Evolutionary conservation across 2,113 vertebrate genomes (phyloP).

Genomic region (Pelvicachromis taeniatus): DNA sequence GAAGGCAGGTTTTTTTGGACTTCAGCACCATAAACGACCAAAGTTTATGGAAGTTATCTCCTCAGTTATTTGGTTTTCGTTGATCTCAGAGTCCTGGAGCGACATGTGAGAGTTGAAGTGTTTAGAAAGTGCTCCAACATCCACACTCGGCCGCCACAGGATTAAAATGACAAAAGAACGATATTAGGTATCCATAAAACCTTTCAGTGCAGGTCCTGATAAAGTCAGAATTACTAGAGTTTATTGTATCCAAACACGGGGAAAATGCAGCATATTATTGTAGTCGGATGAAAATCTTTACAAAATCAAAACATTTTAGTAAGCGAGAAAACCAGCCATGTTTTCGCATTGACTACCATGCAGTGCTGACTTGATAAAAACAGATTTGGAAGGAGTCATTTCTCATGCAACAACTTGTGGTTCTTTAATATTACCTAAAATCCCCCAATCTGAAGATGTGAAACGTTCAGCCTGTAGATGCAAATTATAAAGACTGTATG

Average conservation of each 20-base stretch:
- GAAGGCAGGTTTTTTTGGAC: constrained; percentile 33
- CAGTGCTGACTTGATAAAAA: neutral
- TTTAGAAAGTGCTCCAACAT: constrained; percentile 17
- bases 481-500: neutral
- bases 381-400: neutral
- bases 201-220: neutral
- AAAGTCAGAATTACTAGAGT: neutral
- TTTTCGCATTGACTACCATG: neutral
- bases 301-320: neutral
- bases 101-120: neutral
- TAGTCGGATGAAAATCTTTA: neutral
- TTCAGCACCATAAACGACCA: neutral
- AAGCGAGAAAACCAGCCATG: neutral
- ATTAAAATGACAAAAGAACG: constrained; percentile 11
- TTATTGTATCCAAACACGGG: neutral
- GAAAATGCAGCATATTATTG: neutral
- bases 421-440: neutral
- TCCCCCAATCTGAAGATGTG: neutral
- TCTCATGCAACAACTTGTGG: neutral
- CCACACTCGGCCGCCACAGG: neutral
- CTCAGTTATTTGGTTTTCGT: constrained; percentile 20
- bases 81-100: neutral
- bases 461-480: neutral
- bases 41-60: constrained; percentile 49
- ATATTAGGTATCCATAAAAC: neutral